phyloP scores from a whole-genome alignment of 2,888 invertebrate genomes.

The Therioaphis trifolii region DNA sequence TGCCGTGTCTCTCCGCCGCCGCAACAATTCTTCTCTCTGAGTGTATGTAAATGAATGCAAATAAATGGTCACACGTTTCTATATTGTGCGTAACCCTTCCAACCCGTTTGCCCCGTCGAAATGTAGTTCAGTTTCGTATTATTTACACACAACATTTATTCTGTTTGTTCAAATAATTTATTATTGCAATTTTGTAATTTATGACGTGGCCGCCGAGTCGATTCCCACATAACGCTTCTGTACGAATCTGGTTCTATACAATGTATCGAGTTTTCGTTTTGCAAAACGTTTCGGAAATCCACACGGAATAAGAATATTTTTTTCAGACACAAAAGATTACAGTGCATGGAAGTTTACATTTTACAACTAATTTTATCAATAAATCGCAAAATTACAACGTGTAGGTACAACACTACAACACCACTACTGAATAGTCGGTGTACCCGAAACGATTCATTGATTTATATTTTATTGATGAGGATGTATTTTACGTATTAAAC shows the following conservation, averaged over 20 bases:
- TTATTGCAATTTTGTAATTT: constrained; percentile 9
- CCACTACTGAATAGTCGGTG: too few species aligned
- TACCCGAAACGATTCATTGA: too few species aligned
- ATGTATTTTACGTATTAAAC: too few species aligned
- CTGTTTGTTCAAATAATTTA: constrained; percentile 37
- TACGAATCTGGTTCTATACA: neutral
- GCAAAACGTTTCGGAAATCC: too few species aligned
- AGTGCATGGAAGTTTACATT: too few species aligned
- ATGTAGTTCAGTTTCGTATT: constrained; percentile 27
- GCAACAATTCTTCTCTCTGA: constrained; percentile 16
- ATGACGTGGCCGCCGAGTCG: constrained; percentile 4
- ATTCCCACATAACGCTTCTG: constrained; percentile 15
- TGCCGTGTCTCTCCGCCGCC: too few species aligned
- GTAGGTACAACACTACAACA: too few species aligned
- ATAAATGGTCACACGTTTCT: constrained; percentile 45
- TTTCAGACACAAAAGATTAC: too few species aligned
- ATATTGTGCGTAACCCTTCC: constrained; percentile 1
- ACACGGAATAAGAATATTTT: too few species aligned
- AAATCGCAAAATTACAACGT: too few species aligned
- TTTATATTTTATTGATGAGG: too few species aligned
- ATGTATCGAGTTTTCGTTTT: neutral
- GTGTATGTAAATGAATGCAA: constrained; percentile 52
- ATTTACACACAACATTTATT: neutral
- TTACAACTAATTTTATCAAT: too few species aligned
- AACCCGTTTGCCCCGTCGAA: neutral